These are phyloP conservation scores for Watsonalla cultraria DNA, from an alignment of 2,888 invertebrate species.

Conservation along the genomic window DNA sequence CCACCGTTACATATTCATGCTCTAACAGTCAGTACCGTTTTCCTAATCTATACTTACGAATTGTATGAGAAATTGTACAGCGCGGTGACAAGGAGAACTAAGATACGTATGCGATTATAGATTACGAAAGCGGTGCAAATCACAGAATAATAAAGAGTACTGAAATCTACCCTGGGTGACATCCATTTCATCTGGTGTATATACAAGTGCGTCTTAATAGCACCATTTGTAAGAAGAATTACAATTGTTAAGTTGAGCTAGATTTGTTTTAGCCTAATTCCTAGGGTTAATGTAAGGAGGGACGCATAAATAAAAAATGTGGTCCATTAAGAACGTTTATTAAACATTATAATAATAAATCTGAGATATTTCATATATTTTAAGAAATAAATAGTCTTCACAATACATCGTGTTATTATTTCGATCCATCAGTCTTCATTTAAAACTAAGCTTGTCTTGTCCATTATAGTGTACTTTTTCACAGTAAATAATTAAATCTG, in stretches of 20 bases:
- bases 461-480: too few species aligned
- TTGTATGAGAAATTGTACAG: too few species aligned
- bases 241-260: neutral
- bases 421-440: constrained; percentile 36
- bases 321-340: constrained; percentile 36
- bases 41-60: too few species aligned
- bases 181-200: neutral
- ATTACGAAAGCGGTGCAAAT: too few species aligned
- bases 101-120: too few species aligned
- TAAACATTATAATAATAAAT: constrained; percentile 30
- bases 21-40: neutral
- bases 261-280: neutral
- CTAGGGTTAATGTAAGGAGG: neutral
- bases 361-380: constrained; percentile 39
- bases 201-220: neutral
- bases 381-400: constrained; percentile 49
- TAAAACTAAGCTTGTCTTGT: constrained; percentile 1
- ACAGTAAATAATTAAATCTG: neutral
- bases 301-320: constrained; percentile 10
- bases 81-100: too few species aligned
- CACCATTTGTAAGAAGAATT: neutral
- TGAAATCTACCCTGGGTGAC: neutral
- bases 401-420: constrained; percentile 35
- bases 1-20: neutral
- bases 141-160: too few species aligned